Conservation (phyloP, 2,888 invertebrate species). For the Petrolisthes manimaculis region DNA sequence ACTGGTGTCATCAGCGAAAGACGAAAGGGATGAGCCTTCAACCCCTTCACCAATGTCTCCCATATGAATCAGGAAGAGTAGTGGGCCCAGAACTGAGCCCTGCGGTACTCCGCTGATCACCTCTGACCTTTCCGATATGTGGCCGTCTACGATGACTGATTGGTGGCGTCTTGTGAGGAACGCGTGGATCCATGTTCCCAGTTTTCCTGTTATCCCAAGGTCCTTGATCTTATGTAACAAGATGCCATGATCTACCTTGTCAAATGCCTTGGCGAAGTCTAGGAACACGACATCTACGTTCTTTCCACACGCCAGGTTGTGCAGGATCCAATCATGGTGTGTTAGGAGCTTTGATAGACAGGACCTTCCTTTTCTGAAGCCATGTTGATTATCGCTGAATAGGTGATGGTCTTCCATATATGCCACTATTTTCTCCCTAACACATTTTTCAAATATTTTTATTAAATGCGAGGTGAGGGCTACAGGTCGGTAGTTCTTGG, state of each 20-base stretch:
- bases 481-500: slow-evolving; percentile 14
- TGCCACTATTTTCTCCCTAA: neutral
- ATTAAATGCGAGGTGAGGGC: slow-evolving; percentile 33
- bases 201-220: neutral
- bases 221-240: slow-evolving; percentile 13
- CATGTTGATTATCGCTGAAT: slow-evolving; percentile 21
- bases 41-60: slow-evolving; percentile 9
- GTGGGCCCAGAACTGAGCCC: slow-evolving; percentile 22
- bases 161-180: slow-evolving; percentile 24
- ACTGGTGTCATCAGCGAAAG: slow-evolving; percentile 31
- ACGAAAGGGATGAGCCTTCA: slow-evolving; percentile 17
- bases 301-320: slow-evolving; percentile 23
- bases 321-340: slow-evolving; percentile 4
- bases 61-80: slow-evolving; percentile 4
- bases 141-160: neutral
- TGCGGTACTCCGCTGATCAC: slow-evolving; percentile 24
- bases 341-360: neutral
- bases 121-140: slow-evolving; percentile 1
- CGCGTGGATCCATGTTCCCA: slow-evolving; percentile 10
- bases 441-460: slow-evolving; percentile 1
- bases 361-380: slow-evolving; percentile 28
- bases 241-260: slow-evolving; percentile 21
- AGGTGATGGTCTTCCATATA: slow-evolving; percentile 16
- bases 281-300: slow-evolving; percentile 29
- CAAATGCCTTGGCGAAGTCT: neutral